Conservation (phyloP, 2,888 invertebrate species). For the Entomobrya proxima region DNA sequence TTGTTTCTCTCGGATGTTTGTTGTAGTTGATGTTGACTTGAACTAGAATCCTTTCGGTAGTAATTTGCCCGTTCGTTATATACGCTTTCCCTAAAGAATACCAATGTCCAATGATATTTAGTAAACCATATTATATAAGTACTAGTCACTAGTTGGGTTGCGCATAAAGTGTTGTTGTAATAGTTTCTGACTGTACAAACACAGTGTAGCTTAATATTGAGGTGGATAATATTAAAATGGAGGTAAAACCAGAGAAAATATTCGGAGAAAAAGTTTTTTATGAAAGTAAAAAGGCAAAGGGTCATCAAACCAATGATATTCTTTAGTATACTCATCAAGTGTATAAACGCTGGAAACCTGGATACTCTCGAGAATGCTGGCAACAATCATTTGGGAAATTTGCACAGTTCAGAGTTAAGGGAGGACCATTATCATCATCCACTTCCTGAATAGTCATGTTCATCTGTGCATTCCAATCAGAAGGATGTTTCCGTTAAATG, state of each 20-base stretch:
- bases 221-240: too few relatives aligned
- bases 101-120: neutral
- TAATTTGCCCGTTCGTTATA: neutral
- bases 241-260: too few relatives aligned
- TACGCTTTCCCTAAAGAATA: neutral
- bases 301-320: too few relatives aligned
- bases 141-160: neutral
- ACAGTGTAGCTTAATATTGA: too few relatives aligned
- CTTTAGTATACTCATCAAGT: too few relatives aligned
- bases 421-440: slow-evolving; percentile 5
- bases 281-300: too few relatives aligned
- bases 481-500: neutral
- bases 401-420: neutral
- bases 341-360: too few relatives aligned
- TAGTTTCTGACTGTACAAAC: too few relatives aligned
- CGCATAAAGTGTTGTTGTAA: too few relatives aligned
- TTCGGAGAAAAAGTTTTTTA: too few relatives aligned
- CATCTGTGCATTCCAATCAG: neutral
- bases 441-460: neutral
- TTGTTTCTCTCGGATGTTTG: slow-evolving; percentile 32
- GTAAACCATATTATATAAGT: neutral
- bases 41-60: neutral
- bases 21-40: slow-evolving; percentile 17
- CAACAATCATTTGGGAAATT: slow-evolving; percentile 1
- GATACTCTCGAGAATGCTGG: too few relatives aligned